A percentile compares a stretch with the other conserved stretches of the same genome.
Conservation (phyloP, 2,113 vertebrate genomes). For the Apaloderma vittatum region DNA sequence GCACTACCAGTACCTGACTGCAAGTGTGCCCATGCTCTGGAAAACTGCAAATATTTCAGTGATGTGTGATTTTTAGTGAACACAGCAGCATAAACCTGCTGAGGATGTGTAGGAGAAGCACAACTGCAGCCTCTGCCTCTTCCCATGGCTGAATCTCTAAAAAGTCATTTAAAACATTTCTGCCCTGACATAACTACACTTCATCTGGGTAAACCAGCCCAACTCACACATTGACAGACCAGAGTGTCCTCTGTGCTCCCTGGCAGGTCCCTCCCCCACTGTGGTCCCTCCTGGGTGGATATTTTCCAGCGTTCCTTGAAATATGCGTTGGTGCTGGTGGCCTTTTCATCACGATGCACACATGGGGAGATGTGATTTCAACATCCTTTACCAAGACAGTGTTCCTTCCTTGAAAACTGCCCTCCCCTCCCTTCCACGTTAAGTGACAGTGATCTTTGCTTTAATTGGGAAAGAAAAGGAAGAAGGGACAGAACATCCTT, state of each 20-base stretch:
- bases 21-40: background rate
- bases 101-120: background rate
- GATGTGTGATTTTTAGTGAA: rapidly evolving
- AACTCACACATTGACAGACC: rapidly evolving
- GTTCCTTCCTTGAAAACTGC: constrained; percentile 20
- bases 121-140: background rate
- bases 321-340: background rate
- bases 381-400: constrained; percentile 13
- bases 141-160: background rate
- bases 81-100: background rate
- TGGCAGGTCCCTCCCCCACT: background rate
- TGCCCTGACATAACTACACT: background rate
- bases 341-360: constrained; percentile 30
- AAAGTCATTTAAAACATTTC: background rate
- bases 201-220: background rate
- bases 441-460: constrained; percentile 21
- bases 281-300: background rate
- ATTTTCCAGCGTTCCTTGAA: constrained; percentile 29
- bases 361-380: constrained; percentile 44
- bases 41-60: background rate
- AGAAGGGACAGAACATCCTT: constrained; percentile 50
- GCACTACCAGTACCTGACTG: background rate
- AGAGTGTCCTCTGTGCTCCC: background rate
- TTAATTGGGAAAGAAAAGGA: constrained; percentile 41
- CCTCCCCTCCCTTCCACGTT: background rate